Base-by-base conservation (phyloP, 2,113 vertebrate genomes). In the Gambusia affinis region DNA sequence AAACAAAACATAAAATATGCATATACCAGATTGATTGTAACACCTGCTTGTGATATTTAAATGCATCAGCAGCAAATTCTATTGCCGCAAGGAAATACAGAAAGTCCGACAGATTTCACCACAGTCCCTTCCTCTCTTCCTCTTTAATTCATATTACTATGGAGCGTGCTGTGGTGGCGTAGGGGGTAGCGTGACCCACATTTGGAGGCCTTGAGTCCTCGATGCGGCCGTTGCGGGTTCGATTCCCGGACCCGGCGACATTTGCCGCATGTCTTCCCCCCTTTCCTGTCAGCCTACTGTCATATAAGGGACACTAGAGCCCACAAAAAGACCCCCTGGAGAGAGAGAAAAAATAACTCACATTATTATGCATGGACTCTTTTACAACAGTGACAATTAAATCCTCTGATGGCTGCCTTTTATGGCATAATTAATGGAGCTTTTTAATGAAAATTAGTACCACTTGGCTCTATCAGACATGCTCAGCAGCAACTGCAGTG, bases 361-460 rank as follows among this genome's bases (percentile, higher is more conserved):
- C 72, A 51, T 33, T 39, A 4, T 15, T 62, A 35, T 64, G 22
- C 62, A n/a, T n/a, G 35, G 39, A 75, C 27, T 80, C 69, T 75
- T 81, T 75, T 70, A 75, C 83, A 80, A 82, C 54, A 66, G 78
- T 70, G 63, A 80, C 87, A 88, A 93, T 93, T 84, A 90, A 90
- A 87, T 64, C 79, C 79, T 84, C 83, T 88, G 83, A 91, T 88
- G 83, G 75, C 83, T 65, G 81, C 75, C 81, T 88, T 86, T 93
- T 89, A 90, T 90, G 85, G 91, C 91, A 92, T 88, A 90, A 88
- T 91, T 92, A 94, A 94, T 93, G 91, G 92, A 91, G 93, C 93
- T 90, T 91, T n/a, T 90, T 90, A 94, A 94, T 93, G 87, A 83
- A 93, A 92, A 94, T 93, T 89, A 94, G 89, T 82, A 83, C 82